These are phyloP conservation scores for Altica lythri DNA, from an alignment of 2,888 invertebrate genomes.

Conservation along the genomic window DNA sequence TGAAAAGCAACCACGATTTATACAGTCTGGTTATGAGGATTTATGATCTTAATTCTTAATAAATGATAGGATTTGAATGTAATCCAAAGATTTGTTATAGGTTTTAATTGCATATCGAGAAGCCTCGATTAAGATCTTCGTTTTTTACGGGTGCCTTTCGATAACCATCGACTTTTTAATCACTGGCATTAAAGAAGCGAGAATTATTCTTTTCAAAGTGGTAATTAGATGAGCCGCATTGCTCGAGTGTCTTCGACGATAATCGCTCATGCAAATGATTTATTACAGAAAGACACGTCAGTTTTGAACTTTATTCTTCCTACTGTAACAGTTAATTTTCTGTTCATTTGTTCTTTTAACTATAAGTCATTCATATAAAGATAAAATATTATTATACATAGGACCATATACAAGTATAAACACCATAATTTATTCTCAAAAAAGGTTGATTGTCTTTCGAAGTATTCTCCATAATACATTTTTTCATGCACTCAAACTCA, in stretches of 20 bases:
- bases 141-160: constrained; percentile 48
- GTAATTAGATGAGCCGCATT: constrained; percentile 37
- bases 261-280: constrained; percentile 15
- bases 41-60: constrained; percentile 54
- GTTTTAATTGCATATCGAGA: constrained; percentile 53
- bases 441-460: no score
- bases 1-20: constrained; percentile 54
- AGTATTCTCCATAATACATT: no score
- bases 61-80: constrained; percentile 54
- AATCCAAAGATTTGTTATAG: constrained; percentile 56
- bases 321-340: background rate
- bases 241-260: constrained; percentile 13
- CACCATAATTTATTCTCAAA: no score
- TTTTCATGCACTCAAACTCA: no score
- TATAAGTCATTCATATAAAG: no score
- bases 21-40: constrained; percentile 50
- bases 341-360: no score
- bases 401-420: no score
- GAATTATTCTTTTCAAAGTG: constrained; percentile 44
- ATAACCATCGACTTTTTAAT: constrained; percentile 48
- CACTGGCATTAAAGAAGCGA: constrained; percentile 43
- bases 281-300: constrained; percentile 5
- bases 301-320: background rate
- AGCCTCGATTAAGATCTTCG: constrained; percentile 50
- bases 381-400: no score